phyloP scores from a whole-genome alignment of 2,113 vertebrate genomes.

The Alces alces region DNA sequence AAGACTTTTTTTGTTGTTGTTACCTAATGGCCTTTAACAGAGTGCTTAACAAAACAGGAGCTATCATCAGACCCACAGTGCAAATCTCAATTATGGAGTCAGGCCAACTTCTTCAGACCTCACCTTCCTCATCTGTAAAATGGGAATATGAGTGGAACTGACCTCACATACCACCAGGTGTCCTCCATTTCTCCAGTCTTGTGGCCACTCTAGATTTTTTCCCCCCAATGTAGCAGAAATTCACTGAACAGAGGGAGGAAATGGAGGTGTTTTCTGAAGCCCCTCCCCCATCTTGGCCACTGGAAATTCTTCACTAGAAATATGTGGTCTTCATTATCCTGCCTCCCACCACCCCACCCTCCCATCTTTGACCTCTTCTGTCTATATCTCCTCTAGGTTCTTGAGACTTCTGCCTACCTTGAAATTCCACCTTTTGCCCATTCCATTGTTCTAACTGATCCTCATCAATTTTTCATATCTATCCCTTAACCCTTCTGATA shows the following conservation, averaged over 20 bases:
- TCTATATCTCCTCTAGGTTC: background rate
- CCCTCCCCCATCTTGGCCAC: background rate
- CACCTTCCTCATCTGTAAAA: background rate
- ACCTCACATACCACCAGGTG: background rate
- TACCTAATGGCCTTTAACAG: background rate
- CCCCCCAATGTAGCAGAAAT: background rate
- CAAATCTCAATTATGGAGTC: background rate
- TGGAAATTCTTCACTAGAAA: background rate
- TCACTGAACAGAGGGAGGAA: background rate
- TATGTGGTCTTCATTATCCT: background rate
- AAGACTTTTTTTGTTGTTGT: background rate
- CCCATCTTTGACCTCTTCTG: background rate
- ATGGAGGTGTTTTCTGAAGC: background rate
- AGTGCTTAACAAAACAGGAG: background rate
- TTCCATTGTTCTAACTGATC: background rate
- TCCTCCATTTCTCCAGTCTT: background rate
- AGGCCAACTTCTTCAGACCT: background rate
- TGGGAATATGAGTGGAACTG: background rate
- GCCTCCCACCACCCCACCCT: too few relatives aligned
- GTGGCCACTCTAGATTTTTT: background rate
- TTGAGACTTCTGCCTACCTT: background rate
- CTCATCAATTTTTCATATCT: background rate
- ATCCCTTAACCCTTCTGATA: background rate
- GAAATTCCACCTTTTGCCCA: background rate
- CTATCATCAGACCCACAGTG: background rate